Percentiles rank a stretch among this genome's conserved stretches.
phyloP scores from a whole-genome alignment of 2,888 invertebrate species.

The Marronus borbonicus region DNA sequence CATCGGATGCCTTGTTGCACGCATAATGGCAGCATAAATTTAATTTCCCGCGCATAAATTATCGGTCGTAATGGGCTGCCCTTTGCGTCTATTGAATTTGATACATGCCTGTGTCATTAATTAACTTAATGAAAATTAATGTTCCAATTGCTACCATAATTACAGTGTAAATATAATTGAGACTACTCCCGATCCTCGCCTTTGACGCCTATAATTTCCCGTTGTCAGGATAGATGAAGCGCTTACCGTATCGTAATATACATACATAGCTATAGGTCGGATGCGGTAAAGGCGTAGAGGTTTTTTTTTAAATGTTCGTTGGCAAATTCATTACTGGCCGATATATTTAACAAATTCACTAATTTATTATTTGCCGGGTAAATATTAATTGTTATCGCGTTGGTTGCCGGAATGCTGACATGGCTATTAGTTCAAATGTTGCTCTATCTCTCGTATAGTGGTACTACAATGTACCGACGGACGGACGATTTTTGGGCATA shows the following conservation, averaged over 20 bases:
- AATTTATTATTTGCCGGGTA: too few species aligned
- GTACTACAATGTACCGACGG: too few species aligned
- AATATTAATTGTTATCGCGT: too few species aligned
- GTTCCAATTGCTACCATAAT: conserved; percentile 39
- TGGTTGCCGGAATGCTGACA: too few species aligned
- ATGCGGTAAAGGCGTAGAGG: too few species aligned
- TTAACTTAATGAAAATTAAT: conserved; percentile 49
- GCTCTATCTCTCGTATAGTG: neutral
- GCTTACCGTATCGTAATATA: too few species aligned
- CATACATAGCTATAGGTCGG: too few species aligned
- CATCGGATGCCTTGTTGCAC: conserved; percentile 9
- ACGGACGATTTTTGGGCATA: too few species aligned
- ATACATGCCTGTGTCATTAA: conserved; percentile 46
- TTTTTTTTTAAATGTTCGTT: too few species aligned
- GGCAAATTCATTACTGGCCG: too few species aligned
- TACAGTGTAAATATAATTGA: conserved; percentile 39
- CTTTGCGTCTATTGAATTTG: conserved; percentile 45
- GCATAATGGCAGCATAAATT: conserved; percentile 42
- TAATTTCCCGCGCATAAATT: conserved; percentile 43
- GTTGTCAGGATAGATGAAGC: neutral
- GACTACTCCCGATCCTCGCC: neutral
- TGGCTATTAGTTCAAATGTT: neutral
- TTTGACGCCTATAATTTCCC: conserved; percentile 12
- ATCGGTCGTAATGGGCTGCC: conserved; percentile 31
- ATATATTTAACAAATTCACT: too few species aligned